Evolutionary conservation across 2,797 vertebrate genomes (phyloP).

Genomic region (Anisognathus igniventris): DNA sequence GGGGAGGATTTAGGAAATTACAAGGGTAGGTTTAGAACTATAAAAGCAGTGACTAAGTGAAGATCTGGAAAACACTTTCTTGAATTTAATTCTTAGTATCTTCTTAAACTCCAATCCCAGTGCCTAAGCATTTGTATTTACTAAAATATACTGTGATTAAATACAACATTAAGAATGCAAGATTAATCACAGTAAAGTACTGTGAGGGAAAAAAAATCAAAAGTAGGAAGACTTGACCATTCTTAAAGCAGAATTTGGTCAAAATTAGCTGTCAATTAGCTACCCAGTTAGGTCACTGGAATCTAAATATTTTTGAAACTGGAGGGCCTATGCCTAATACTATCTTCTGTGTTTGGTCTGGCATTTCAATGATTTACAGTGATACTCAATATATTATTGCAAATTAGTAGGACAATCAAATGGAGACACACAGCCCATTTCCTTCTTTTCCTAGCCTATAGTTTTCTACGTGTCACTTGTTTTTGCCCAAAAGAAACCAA

Average conservation of each 20-base stretch:
- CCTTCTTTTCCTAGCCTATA: not conserved
- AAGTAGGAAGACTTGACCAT: not conserved
- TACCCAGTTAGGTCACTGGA: not conserved
- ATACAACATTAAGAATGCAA: not conserved
- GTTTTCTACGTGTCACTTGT: not conserved
- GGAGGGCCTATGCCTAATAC: not conserved
- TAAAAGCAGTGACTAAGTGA: not conserved
- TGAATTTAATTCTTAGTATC: not conserved
- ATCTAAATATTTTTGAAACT: not conserved
- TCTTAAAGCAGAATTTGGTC: not conserved
- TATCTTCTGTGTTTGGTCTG: not conserved
- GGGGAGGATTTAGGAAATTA: not conserved
- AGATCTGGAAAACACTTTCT: not conserved
- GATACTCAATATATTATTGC: not conserved
- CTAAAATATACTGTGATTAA: not conserved
- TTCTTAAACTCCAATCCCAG: not conserved
- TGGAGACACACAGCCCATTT: not conserved
- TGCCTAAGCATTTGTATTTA: not conserved
- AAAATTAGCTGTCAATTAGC: not conserved
- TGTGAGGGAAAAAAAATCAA: rapidly evolving
- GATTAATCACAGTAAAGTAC: not conserved
- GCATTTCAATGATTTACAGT: not conserved
- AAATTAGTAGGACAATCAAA: not conserved
- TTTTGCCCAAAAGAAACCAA: slow-evolving; percentile 35
- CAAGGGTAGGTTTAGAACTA: not conserved